A percentile compares a stretch with the other conserved stretches of the same genome.
Evolutionary conservation across 2,888 invertebrate species (phyloP).

Genomic region (Epirrhoe tristata): DNA sequence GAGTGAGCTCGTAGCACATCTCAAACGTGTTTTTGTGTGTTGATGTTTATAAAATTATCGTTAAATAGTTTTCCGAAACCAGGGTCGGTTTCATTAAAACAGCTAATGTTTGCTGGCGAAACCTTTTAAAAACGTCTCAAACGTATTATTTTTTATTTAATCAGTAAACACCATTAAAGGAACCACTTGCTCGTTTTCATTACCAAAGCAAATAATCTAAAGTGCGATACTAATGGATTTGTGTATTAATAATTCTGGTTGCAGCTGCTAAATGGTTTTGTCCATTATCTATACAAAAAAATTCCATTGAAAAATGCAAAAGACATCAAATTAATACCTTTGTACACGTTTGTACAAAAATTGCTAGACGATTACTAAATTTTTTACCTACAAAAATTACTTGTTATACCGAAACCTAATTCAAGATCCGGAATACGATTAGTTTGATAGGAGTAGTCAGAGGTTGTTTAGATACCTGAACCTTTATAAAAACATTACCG

Average conservation of each 20-base stretch:
- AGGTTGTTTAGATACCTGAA: too few relatives aligned
- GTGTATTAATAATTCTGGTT: conserved; percentile 69
- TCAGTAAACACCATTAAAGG: conserved; percentile 50
- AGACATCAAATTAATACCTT: neutral
- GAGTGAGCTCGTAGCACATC: too few relatives aligned
- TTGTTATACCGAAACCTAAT: neutral
- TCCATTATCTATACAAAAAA: conserved; percentile 45
- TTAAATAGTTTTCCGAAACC: conserved; percentile 5
- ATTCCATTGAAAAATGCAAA: neutral
- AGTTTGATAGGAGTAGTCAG: too few relatives aligned
- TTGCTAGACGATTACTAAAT: neutral
- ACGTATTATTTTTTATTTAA: conserved; percentile 39
- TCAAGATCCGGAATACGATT: too few relatives aligned
- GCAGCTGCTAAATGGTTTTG: conserved; percentile 68
- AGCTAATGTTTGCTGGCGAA: conserved; percentile 24
- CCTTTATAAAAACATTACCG: too few relatives aligned
- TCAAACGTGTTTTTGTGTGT: too few relatives aligned
- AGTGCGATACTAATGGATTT: conserved; percentile 65
- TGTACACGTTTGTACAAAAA: neutral
- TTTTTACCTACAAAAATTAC: neutral
- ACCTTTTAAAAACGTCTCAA: conserved; percentile 31
- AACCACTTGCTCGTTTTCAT: conserved; percentile 59
- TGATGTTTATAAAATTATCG: neutral
- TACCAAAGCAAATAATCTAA: conserved; percentile 64
- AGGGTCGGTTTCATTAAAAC: conserved; percentile 9